These are phyloP conservation scores for Rhabdomys pumilio DNA, from an alignment of 2,797 vertebrate species.

Conservation along the genomic window DNA sequence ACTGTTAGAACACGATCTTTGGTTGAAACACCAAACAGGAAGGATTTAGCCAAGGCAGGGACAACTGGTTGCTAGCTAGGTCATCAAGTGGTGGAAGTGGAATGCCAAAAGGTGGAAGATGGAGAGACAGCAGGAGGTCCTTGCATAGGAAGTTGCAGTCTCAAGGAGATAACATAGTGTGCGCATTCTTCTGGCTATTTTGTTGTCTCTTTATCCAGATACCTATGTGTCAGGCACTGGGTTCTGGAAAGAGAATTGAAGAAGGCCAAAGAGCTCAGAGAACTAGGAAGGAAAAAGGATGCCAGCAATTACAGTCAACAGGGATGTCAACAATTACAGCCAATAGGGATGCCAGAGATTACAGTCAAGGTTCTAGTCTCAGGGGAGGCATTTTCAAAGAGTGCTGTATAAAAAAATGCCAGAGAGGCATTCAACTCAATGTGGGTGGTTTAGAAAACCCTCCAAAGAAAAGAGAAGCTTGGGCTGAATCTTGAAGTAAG, in stretches of 20 bases:
- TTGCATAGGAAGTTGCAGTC: not conserved
- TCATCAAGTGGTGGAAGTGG: not conserved
- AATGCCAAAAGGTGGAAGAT: not conserved
- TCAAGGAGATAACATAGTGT: not conserved
- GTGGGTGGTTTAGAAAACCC: not conserved
- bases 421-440: not conserved
- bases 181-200: not conserved
- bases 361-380: not conserved
- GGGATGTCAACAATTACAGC: not conserved
- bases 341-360: not conserved
- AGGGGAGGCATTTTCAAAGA: not conserved
- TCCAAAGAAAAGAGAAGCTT: slow-evolving; percentile 19
- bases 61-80: not conserved
- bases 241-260: slow-evolving; percentile 26
- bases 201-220: slow-evolving; percentile 18
- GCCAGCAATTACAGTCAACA: not conserved
- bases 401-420: not conserved
- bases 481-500: not conserved
- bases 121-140: not conserved
- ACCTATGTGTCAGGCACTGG: not conserved
- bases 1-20: not conserved
- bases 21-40: not conserved
- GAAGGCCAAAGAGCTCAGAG: not conserved
- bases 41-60: not conserved
- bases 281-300: slow-evolving; percentile 10